Evolutionary conservation across 2,797 vertebrate species (phyloP), one percentile per base, ranked within the genome.

Genomic region (Cossypha polioptera): DNA sequence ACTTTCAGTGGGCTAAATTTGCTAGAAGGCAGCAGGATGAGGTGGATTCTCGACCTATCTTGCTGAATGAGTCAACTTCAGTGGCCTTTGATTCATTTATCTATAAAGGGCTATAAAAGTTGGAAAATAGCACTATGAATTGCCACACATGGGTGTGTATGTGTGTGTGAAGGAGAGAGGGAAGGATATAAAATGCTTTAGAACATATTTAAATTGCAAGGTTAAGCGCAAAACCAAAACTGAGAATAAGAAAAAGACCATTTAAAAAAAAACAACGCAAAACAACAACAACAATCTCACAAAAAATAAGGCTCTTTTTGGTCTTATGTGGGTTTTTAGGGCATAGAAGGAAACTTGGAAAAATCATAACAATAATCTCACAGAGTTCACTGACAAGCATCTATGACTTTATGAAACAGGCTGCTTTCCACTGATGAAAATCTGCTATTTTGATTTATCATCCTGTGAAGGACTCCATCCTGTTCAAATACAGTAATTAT

Each of bases 171-270:
- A 76, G 18, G 21, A 28, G 5, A 58, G n/a, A 36, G 10, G 5
- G 3, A 40, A 74, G 13, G 35, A 54, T 48, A 15, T 59, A 80
- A 62, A 71, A 43, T 59, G 31, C 18, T 22, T 14, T 3, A 68
- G 31, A 77, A 45, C 2, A 2, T 54, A 31, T 62, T 55, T 79
- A 55, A 72, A 68, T 59, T 48, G 10, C 19, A 73, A 12, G 3
- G 5, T 71, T 73, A 68, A 59, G 53, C 48, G 24, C 9, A 85
- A 72, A 69, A 42, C 1, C 20, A 38, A 66, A 76, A 75, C 33
- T 5, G 28, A 63, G 45, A 72, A 65, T 36, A 42, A 63, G 65
- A 63, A 71, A 63, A 48, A 40, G 4, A 66, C 2, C 0, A 0
- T 43, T 51, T 4, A 2, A 25, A 62, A 67, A 2, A 47, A 47